These are phyloP conservation scores for Eilema depressum DNA, from an alignment of 2,888 invertebrate genomes.

Conservation along the genomic window DNA sequence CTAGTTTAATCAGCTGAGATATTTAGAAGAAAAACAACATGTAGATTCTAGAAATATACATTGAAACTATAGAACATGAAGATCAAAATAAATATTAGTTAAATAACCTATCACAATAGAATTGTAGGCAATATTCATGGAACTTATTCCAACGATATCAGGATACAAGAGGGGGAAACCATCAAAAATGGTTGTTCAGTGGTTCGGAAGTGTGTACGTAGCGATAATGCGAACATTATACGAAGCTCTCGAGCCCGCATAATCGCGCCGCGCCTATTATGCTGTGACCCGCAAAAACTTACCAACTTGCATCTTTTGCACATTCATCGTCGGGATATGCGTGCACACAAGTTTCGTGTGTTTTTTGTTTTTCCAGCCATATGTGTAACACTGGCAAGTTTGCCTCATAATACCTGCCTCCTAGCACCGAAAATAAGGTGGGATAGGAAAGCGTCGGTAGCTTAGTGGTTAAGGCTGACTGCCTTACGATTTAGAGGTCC, in stretches of 20 bases:
- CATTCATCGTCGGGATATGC: constrained; percentile 59
- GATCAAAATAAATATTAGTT: constrained; percentile 17
- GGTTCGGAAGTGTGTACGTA: constrained; percentile 75
- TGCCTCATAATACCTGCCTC: neutral
- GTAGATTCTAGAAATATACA: neutral
- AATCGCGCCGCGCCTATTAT: constrained; percentile 74
- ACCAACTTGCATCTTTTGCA: constrained; percentile 77
- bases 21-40: neutral
- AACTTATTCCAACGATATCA: constrained; percentile 34
- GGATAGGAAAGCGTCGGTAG: no score
- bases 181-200: constrained; percentile 66
- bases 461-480: no score
- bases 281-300: constrained; percentile 74
- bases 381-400: neutral
- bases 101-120: constrained; percentile 28
- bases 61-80: neutral
- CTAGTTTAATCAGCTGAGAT: neutral
- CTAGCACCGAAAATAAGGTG: no score
- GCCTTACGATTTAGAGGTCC: no score
- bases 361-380: constrained; percentile 9
- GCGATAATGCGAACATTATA: constrained; percentile 85
- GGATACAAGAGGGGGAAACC: constrained; percentile 50
- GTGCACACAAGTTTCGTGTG: constrained; percentile 46
- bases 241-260: constrained; percentile 80
- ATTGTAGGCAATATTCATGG: constrained; percentile 48